These are phyloP conservation scores for Phodopus roborovskii DNA, from an alignment of 2,113 vertebrate genomes.

Conservation along the genomic window DNA sequence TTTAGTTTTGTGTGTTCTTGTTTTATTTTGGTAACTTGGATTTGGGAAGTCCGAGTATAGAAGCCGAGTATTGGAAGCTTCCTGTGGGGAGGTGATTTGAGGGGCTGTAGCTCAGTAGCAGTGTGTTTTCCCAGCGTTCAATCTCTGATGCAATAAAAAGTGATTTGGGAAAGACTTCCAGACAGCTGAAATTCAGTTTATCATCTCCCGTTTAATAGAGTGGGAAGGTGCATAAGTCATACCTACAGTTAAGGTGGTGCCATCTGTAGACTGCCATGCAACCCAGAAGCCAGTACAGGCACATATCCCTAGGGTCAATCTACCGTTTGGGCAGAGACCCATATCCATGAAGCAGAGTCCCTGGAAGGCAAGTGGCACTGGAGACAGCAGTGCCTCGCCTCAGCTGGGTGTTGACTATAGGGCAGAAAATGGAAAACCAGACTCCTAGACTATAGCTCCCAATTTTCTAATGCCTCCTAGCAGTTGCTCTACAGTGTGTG, in stretches of 20 bases:
- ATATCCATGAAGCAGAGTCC: background rate
- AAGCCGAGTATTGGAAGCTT: background rate
- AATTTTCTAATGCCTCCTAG: background rate
- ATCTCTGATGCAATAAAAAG: background rate
- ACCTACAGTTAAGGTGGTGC: background rate
- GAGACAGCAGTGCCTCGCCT: background rate
- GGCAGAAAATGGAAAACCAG: background rate
- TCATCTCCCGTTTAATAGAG: background rate
- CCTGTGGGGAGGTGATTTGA: background rate
- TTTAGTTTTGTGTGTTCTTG: background rate
- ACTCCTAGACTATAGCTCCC: fast-evolving
- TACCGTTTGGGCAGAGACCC: background rate
- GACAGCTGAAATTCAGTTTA: background rate
- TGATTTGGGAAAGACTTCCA: background rate
- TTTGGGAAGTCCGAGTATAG: background rate
- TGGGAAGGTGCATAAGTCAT: background rate
- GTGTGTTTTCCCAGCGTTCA: background rate
- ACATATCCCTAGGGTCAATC: no score
- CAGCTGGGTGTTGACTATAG: background rate
- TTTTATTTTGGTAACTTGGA: background rate
- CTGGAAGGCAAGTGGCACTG: background rate
- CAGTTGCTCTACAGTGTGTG: background rate
- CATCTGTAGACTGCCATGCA: background rate
- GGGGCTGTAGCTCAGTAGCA: background rate
- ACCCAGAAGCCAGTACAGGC: background rate